These are phyloP conservation scores for Orchestia grillus DNA, from an alignment of 1,140 invertebrate genomes.

Conservation along the genomic window DNA sequence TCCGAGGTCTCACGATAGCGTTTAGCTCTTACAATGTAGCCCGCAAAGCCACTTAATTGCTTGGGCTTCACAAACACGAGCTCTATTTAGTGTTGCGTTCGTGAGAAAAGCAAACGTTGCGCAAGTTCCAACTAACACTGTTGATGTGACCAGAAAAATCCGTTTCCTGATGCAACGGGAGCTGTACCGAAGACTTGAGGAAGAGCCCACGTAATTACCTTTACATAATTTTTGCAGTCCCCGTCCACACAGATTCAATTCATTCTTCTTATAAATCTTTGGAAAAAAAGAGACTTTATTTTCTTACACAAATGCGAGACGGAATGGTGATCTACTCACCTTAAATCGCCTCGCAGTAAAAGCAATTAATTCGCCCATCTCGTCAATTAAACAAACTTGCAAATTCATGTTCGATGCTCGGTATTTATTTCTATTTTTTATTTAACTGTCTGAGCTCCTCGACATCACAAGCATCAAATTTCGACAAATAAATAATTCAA, in stretches of 20 bases:
- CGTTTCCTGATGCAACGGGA: background rate
- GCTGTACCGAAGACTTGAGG: background rate
- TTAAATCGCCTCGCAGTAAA: no score
- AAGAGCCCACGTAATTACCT: background rate
- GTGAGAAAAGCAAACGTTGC: slow-evolving; percentile 27
- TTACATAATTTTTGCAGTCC: background rate
- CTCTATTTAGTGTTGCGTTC: background rate
- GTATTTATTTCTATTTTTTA: no score
- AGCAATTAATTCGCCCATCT: no score
- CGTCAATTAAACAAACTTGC: no score
- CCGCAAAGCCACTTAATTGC: background rate
- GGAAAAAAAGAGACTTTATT: background rate
- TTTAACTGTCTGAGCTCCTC: no score
- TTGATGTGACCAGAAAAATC: background rate
- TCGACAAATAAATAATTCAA: no score
- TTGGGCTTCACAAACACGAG: background rate
- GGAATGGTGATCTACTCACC: background rate
- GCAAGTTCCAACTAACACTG: background rate
- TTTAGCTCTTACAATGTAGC: background rate
- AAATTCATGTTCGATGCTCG: no score
- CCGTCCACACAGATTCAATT: background rate
- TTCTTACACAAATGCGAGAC: background rate
- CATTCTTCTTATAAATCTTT: background rate
- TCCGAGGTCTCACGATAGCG: background rate
- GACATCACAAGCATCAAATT: no score